phyloP scores from a whole-genome alignment of 2,888 invertebrate genomes.

The Nezara viridula region DNA sequence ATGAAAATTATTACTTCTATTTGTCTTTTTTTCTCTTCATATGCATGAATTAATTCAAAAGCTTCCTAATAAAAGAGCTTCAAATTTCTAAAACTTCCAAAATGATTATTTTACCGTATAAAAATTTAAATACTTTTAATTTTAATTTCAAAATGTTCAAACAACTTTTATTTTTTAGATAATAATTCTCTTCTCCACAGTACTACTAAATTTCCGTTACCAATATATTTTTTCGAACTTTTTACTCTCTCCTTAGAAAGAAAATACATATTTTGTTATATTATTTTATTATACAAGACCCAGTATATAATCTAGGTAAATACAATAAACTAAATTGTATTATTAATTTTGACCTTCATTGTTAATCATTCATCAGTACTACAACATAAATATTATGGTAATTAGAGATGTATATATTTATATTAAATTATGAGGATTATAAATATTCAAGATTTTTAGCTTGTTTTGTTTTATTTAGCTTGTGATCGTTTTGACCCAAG shows the following conservation, averaged over 20 bases:
- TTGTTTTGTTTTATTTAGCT: too few relatives aligned
- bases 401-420: too few relatives aligned
- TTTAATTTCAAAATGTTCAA: not conserved
- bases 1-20: not conserved
- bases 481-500: too few relatives aligned
- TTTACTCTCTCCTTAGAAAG: not conserved
- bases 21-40: not conserved
- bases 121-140: not conserved
- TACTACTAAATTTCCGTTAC: not conserved
- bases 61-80: not conserved
- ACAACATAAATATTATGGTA: not conserved
- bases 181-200: too few relatives aligned
- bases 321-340: not conserved
- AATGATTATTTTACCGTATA: not conserved
- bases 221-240: not conserved
- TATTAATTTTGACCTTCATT: not conserved
- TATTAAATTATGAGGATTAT: too few relatives aligned
- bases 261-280: not conserved
- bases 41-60: conserved; percentile 9
- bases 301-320: not conserved
- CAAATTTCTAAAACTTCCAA: not conserved
- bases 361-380: not conserved
- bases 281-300: not conserved
- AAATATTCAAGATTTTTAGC: too few relatives aligned
- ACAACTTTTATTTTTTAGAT: not conserved